phyloP scores from a whole-genome alignment of 2,113 vertebrate species.

The Aptenodytes forsteri region DNA sequence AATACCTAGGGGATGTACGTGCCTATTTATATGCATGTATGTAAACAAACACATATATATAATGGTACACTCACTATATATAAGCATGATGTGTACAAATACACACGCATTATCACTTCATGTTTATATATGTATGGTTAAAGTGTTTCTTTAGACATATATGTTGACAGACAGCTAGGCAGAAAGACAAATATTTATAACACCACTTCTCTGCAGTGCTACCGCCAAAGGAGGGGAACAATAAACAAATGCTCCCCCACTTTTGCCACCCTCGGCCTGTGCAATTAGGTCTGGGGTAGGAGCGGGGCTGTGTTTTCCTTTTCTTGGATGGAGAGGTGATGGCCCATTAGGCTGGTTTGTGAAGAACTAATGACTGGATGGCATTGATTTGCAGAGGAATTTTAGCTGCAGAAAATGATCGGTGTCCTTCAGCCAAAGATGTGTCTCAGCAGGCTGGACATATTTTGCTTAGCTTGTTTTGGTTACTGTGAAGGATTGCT shows the following conservation, averaged over 20 bases:
- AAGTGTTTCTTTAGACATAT: neutral
- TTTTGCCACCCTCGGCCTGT: neutral
- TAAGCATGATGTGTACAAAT: neutral
- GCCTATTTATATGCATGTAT: neutral
- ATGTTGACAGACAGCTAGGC: conserved; percentile 8
- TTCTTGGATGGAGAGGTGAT: neutral
- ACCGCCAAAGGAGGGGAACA: neutral
- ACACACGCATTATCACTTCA: neutral
- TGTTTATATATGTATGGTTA: conserved; percentile 1
- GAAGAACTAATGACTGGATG: neutral
- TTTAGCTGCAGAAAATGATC: conserved; percentile 1
- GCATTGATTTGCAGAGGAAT: conserved; percentile 17
- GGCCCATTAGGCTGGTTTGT: neutral
- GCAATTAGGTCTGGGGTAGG: neutral
- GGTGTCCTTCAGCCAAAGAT: neutral
- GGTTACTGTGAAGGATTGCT: neutral
- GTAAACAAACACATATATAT: neutral
- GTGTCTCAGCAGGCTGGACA: neutral
- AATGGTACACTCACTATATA: neutral
- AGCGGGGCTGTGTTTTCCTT: neutral
- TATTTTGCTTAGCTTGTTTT: neutral
- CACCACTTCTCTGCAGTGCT: conserved; percentile 2
- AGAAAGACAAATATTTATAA: conserved; percentile 48
- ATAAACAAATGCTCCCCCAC: conserved; percentile 23
- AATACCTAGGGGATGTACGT: neutral